Percentiles rank a stretch among this genome's conserved stretches.
Evolutionary conservation across 2,888 invertebrate species (phyloP).

Genomic region (Pristionchus exspectatus): DNA sequence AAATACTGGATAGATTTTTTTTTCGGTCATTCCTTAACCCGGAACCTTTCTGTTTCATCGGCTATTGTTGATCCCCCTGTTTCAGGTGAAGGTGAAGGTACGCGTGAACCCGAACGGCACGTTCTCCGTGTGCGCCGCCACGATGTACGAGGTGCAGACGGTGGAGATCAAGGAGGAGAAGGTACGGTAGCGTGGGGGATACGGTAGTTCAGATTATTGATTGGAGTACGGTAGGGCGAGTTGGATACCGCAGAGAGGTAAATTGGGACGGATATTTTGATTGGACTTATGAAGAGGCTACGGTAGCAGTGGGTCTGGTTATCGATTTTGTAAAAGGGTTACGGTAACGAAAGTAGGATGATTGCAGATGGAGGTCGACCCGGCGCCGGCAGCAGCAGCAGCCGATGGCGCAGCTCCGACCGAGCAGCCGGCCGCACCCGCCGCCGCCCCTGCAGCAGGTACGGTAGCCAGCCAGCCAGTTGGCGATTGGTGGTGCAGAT

Average conservation of each 20-base stretch:
- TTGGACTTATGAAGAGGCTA: too few relatives aligned
- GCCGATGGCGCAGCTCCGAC: conserved; percentile 53
- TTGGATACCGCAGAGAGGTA: too few relatives aligned
- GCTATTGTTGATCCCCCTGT: not conserved
- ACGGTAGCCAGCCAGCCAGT: conserved; percentile 55
- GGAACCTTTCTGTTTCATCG: not conserved
- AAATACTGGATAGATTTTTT: too few relatives aligned
- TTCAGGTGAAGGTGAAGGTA: conserved; percentile 89
- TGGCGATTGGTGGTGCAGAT: conserved; percentile 76
- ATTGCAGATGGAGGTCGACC: conserved; percentile 51
- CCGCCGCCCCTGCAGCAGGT: conserved; percentile 72
- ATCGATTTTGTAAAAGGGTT: too few relatives aligned
- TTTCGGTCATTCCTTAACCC: not conserved
- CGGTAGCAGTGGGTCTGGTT: not conserved
- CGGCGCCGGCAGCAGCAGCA: conserved; percentile 26
- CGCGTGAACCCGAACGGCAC: conserved; percentile 95
- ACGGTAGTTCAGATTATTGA: not conserved
- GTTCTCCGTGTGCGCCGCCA: conserved; percentile 90
- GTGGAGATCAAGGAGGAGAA: conserved; percentile 69
- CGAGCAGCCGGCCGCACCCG: conserved; percentile 67
- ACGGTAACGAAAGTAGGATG: not conserved
- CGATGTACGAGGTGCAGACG: conserved; percentile 82
- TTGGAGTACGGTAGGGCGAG: too few relatives aligned
- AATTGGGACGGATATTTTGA: not conserved
- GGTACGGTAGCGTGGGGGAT: conserved; percentile 6